Base-by-base conservation (phyloP, 1,140 invertebrate species). In the Papilio polyxenes region DNA sequence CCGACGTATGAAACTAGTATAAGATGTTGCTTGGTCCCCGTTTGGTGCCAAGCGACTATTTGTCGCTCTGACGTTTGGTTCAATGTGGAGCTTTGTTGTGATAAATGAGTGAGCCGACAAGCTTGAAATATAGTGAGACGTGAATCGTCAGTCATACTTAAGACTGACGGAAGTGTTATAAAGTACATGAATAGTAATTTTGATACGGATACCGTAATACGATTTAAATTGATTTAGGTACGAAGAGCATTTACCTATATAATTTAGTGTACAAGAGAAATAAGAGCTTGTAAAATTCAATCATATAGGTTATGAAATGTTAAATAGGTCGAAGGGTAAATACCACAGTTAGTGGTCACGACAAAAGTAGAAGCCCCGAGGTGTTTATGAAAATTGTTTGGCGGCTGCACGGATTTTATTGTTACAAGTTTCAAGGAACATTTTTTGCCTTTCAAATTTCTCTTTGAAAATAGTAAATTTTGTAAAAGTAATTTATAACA, bases 11-110 rank as follows among this genome's bases (percentile, higher is more conserved):
- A 59, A 59, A n/a, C 56, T 59, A 59, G 56, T 6, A 9, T 72
- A 72, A 72, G 65, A 40, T 69, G 31, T 10, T 80, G 56, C n/a
- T 11, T 53, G 75, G 48, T 13, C 31, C 20, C 9, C 23, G 62
- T 31, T 53, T 40, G n/a, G 44, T 10, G 75, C 75, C n/a, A n/a
- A 15, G 49, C 75, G 48, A 51, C 49, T 77, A 77, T 77, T 77
- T 77, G 75, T 77, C 75, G 75, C 75, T 9, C 11, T 77, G 75
- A 31, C 75, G 20, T 77, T 77, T 56, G 75, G 75, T 77, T 53
- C n/a, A 44, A 75, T 10, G 49, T 77, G 49, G 23, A 31, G 20
- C 75, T 77, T 53, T 77, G 75, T 77, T 23, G 48, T 77, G 49
- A 77, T 53, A 77, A 77, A 77, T 77, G 75, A 77, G 44, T 53